These are phyloP conservation scores for Mimachlamys varia DNA, from an alignment of 2,888 invertebrate genomes.

Conservation along the genomic window DNA sequence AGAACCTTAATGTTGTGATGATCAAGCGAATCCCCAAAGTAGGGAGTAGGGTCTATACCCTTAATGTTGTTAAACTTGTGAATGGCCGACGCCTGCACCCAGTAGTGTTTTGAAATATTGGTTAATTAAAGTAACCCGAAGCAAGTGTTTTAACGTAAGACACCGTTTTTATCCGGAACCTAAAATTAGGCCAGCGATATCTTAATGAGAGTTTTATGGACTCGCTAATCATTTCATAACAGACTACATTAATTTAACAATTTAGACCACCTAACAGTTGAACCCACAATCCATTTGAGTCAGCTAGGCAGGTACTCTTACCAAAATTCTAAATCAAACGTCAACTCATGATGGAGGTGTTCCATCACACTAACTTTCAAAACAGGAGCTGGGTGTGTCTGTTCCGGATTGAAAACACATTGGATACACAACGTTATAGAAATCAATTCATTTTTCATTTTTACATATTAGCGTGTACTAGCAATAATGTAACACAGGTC, in stretches of 20 bases:
- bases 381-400: background rate
- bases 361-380: constrained; percentile 2
- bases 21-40: background rate
- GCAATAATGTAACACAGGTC: background rate
- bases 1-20: background rate
- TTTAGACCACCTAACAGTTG: constrained; percentile 1
- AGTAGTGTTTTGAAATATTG: background rate
- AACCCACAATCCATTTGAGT: background rate
- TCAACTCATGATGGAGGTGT: background rate
- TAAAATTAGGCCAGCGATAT: constrained; percentile 11
- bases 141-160: background rate
- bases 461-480: background rate
- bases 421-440: background rate
- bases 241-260: constrained; percentile 26
- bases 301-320: constrained; percentile 22
- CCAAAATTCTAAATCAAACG: background rate
- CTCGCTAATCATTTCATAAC: constrained; percentile 22
- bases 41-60: background rate
- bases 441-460: constrained; percentile 27
- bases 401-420: background rate
- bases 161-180: background rate
- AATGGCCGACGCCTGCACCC: background rate
- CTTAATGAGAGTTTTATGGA: constrained; percentile 36
- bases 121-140: constrained; percentile 11
- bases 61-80: background rate